Percentiles rank a stretch among this genome's conserved stretches.
These are phyloP conservation scores for Lophotis ruficrista DNA, from an alignment of 2,113 vertebrate species.

Conservation along the genomic window DNA sequence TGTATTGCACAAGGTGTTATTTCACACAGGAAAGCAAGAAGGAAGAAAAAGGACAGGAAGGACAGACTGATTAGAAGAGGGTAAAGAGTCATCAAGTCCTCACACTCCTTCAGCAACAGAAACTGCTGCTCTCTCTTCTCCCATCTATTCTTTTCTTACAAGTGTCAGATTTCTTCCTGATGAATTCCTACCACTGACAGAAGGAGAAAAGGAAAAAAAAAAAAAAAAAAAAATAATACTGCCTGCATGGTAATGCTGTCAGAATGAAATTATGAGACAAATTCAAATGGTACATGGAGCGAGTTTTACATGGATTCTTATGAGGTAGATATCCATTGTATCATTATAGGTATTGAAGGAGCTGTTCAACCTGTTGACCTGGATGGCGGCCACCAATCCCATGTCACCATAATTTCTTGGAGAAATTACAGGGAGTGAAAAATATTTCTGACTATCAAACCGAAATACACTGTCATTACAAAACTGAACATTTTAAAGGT, in stretches of 20 bases:
- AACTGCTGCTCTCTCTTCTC: background rate
- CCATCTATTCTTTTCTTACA: background rate
- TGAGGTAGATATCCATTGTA: background rate
- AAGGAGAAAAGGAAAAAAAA: no score
- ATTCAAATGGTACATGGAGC: background rate
- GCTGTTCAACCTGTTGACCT: background rate
- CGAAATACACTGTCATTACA: background rate
- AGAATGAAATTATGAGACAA: background rate
- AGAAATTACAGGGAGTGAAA: background rate
- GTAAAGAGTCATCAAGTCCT: background rate
- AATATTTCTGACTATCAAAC: background rate
- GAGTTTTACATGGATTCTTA: background rate
- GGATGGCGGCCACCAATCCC: background rate
- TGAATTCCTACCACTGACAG: background rate
- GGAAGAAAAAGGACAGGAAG: background rate
- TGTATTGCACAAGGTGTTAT: background rate
- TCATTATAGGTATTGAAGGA: background rate
- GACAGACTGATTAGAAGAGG: background rate
- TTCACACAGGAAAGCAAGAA: background rate
- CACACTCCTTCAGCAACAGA: background rate
- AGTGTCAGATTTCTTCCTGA: background rate
- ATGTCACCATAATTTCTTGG: background rate
- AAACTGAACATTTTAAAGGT: background rate
- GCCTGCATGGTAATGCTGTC: background rate
- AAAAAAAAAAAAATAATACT: background rate